A percentile compares a stretch with the other conserved stretches of the same genome.
These are phyloP conservation scores for Opisthograptis luteolata DNA, from an alignment of 2,888 invertebrate genomes.

Conservation along the genomic window DNA sequence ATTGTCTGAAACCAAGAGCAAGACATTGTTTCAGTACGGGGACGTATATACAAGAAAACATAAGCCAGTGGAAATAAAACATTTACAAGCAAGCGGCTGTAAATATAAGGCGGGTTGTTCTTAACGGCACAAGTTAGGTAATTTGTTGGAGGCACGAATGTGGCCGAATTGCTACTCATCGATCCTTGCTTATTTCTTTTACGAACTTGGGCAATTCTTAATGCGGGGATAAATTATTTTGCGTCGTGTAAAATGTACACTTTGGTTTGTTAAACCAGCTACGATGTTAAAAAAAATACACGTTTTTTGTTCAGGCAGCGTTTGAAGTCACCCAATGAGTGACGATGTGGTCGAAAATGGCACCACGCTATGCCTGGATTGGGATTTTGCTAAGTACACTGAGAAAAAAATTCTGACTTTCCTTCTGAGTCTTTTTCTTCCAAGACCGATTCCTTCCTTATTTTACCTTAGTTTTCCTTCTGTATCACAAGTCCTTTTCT, in stretches of 20 bases:
- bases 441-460: too few species aligned
- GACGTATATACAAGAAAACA: conserved; percentile 16
- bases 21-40: conserved; percentile 4
- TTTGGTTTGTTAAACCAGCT: too few species aligned
- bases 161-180: conserved; percentile 35
- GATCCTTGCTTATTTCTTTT: conserved; percentile 33
- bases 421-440: too few species aligned
- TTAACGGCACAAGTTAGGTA: conserved; percentile 40
- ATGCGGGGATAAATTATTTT: conserved; percentile 17
- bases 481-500: too few species aligned
- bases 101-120: conserved; percentile 38
- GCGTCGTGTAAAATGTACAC: neutral
- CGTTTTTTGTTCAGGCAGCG: too few species aligned
- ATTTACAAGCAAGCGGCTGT: conserved; percentile 38
- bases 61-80: conserved; percentile 34
- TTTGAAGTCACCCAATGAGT: too few species aligned
- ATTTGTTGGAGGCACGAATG: conserved; percentile 39
- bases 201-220: conserved; percentile 25
- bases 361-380: too few species aligned
- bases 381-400: too few species aligned
- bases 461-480: too few species aligned
- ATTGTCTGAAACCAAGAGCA: conserved; percentile 16
- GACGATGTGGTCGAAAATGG: too few species aligned
- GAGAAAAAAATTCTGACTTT: too few species aligned
- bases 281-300: too few species aligned